Evolutionary conservation across 92 coral and sea anemone species (phyloP), one percentile per base, ranked within the genome.

Genomic region (Chrysogorgia sp.): DNA sequence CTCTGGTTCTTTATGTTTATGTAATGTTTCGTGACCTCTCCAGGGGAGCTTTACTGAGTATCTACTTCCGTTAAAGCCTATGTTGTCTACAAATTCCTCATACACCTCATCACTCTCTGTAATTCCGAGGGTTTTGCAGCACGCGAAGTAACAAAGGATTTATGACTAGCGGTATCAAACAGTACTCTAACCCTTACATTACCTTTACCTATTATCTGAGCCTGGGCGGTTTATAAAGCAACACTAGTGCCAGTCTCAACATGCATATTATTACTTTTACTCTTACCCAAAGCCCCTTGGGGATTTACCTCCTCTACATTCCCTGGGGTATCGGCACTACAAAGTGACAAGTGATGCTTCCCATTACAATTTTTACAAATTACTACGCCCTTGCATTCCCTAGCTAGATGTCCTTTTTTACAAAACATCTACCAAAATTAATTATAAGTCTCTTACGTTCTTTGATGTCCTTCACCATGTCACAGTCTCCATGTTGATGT

Each of bases 341-440:
- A 52, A 40, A 82, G 22, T 13, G 69, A 53, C 7, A 75, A 15
- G 40, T 75, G 82, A n/a, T 82, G 86, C 13, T 55, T 53, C 0
- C 86, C 82, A 4, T 56, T 75, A 62, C 52, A 64, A 0, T 24
- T 7, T 10, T 37, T 67, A 67, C 84, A 68, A 10, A 6, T 12
- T 15, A 75, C 82, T 0, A 30, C 33, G 26, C 13, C 22, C n/a
- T 15, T 40, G 67, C 88, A 84, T 13, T 56, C 62, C 26, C 9
- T 56, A 13, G 71, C 30, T 1, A 34, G 3, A 59, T 69, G 72
- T 35, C 72, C 79, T n/a, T 59, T 58, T 1, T 45, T 13, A 2
- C 63, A 58, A 63, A 80, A n/a, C 89, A 74, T 47, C 82, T 21
- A 80, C 82, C 89, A 59, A 1, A 86, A 29, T 60, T 81, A 43